phyloP scores from a whole-genome alignment of 2,797 vertebrate species.

The Tachyglossus aculeatus region DNA sequence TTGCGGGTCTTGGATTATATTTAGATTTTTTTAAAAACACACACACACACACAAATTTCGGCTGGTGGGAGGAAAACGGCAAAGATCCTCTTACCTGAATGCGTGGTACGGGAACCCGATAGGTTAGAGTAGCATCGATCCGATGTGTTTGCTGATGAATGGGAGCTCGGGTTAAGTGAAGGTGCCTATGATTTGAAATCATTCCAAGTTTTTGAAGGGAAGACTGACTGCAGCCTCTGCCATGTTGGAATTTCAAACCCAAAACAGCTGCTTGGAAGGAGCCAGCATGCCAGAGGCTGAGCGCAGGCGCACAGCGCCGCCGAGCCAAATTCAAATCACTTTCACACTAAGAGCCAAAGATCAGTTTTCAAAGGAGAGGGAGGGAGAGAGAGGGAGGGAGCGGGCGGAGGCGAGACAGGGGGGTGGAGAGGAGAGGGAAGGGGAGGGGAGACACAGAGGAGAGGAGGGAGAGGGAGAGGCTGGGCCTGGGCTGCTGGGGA shows the following conservation, averaged over 20 bases:
- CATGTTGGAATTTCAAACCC: slow-evolving; percentile 99
- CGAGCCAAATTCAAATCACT: slow-evolving; percentile 95
- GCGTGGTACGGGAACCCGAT: slow-evolving; percentile 80
- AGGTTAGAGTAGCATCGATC: slow-evolving; percentile 88
- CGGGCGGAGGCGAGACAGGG: slow-evolving; percentile 44
- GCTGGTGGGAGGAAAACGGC: slow-evolving; percentile 55
- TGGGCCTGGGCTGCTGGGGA: background rate
- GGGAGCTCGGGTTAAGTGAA: slow-evolving; percentile 84
- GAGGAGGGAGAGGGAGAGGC: slow-evolving; percentile 10
- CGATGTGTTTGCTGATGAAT: slow-evolving; percentile 81
- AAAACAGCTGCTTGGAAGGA: slow-evolving; percentile 94
- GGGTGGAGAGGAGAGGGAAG: slow-evolving; percentile 37
- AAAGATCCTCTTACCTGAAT: slow-evolving; percentile 87
- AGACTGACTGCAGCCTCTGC: slow-evolving; percentile 97
- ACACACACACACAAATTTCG: slow-evolving; percentile 64
- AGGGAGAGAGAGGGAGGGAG: slow-evolving; percentile 46
- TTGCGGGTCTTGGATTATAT: slow-evolving; percentile 42
- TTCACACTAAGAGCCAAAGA: slow-evolving; percentile 78
- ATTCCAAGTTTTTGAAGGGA: slow-evolving; percentile 96
- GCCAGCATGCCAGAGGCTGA: slow-evolving; percentile 85
- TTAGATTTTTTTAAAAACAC: slow-evolving; percentile 59
- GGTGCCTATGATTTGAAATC: slow-evolving; percentile 90
- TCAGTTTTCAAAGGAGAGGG: slow-evolving; percentile 76
- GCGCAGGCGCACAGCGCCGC: slow-evolving; percentile 88
- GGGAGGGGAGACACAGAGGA: slow-evolving; percentile 31